Base-by-base conservation (phyloP, 2,113 vertebrate genomes). In the Equus quagga region DNA sequence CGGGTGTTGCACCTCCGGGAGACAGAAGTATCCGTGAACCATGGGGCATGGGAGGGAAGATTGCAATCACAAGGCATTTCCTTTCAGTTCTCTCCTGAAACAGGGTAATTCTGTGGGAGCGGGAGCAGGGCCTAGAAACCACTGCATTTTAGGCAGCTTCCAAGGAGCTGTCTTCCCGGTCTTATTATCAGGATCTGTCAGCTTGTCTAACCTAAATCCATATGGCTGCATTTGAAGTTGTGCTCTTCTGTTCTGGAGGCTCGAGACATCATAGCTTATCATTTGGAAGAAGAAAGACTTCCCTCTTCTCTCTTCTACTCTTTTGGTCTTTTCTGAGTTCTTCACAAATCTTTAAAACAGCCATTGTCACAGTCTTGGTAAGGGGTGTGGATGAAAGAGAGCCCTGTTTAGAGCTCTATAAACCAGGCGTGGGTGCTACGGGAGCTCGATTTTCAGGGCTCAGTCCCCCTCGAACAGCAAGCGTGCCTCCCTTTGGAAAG, bases 11-110 rank as follows among this genome's bases (percentile, higher is more conserved):
- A 73, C 89, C 86, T 95, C 73, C 2, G 6, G 46, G 81, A 97
- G 75, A 67, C 54, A 67, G 72, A 72, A 69, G 86, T 64, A 78
- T 97, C 89, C 60, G 67, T 41, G 76, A 65, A 88, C 91, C 76
- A 6, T n/a, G 72, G 73, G 96, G n/a, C 83, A 64, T 18, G 51
- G 89, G 65, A 94, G 80, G 75, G 83, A 82, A 10, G 96, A 96
- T 91, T 88, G 78, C 41, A 92, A 97, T 98, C 97, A 79, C 83
- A 90, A 65, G 81, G 96, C 79, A 95, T 96, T 97, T 96, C 97
- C 95, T 97, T 97, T 96, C 94, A 90, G 58, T 84, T 95, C 72
- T 97, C 64, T 88, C 79, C 94, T 54, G 89, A 87, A 93, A 89
- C 75, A 80, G 56, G 85, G 67, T 89, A 33, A 75, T 65, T 93